These are phyloP conservation scores for Trematocara marginatum DNA, from an alignment of 2,113 vertebrate genomes.

Conservation along the genomic window DNA sequence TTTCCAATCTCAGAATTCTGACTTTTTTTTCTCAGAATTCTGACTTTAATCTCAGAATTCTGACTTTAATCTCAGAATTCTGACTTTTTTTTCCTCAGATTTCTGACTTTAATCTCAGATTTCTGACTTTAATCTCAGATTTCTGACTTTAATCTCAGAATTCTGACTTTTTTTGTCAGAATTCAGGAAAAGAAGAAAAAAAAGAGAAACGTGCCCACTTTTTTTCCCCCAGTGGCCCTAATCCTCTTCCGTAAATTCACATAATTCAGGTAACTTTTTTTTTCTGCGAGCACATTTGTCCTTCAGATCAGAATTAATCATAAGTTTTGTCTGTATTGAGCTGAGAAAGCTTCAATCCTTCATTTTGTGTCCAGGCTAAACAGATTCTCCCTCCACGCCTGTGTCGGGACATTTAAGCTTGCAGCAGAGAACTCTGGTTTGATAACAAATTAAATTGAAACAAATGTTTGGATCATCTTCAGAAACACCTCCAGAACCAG, in stretches of 20 bases:
- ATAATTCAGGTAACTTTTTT: fast-evolving
- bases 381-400: fast-evolving
- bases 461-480: background rate
- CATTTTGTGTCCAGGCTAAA: background rate
- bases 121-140: too few species aligned
- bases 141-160: too few species aligned
- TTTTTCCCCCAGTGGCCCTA: too few species aligned
- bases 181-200: too few species aligned
- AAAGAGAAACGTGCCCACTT: too few species aligned
- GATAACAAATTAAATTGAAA: background rate
- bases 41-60: too few species aligned
- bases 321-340: background rate
- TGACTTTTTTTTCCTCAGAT: too few species aligned
- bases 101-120: too few species aligned
- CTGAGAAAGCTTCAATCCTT: fast-evolving
- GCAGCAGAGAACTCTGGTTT: background rate
- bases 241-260: fast-evolving
- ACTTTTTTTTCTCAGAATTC: too few species aligned
- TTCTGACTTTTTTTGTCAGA: too few species aligned
- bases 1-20: too few species aligned
- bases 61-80: too few species aligned
- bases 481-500: background rate
- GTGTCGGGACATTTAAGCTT: fast-evolving
- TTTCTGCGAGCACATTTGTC: background rate
- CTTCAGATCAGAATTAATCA: background rate